phyloP scores from a whole-genome alignment of 2,113 vertebrate species.

The Leptocoma aspasia region DNA sequence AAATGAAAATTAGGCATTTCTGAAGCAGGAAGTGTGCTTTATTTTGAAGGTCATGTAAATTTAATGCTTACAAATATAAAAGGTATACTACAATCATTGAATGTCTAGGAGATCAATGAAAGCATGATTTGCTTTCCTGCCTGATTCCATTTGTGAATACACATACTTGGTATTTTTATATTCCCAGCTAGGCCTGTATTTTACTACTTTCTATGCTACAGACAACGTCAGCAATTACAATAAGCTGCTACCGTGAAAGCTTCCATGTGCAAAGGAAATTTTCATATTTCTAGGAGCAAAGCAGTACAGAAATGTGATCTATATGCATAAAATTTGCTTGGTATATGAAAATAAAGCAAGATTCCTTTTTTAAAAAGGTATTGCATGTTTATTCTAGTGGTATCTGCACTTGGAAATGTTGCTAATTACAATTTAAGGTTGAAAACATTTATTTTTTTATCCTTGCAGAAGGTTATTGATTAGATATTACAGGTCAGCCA shows the following conservation, averaged over 20 bases:
- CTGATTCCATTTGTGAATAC: not conserved
- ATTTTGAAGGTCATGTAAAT: not conserved
- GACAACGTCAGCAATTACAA: not conserved
- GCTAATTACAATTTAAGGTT: not conserved
- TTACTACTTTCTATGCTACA: not conserved
- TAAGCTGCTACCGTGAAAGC: not conserved
- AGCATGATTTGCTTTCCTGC: not conserved
- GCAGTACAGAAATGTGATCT: not conserved
- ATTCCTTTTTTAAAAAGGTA: not conserved
- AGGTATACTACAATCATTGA: not conserved
- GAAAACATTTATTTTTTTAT: not conserved
- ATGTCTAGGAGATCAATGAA: not conserved
- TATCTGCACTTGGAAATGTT: not conserved
- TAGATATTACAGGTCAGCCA: not conserved
- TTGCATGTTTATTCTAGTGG: not conserved
- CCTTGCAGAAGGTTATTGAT: not conserved
- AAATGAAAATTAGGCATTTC: not conserved
- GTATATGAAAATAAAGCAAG: not conserved
- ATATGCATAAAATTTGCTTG: not conserved
- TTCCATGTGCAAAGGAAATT: not conserved
- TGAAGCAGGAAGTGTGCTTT: not conserved
- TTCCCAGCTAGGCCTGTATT: not conserved
- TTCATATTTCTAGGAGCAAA: not conserved
- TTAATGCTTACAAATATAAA: not conserved
- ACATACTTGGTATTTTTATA: rapidly evolving